Evolutionary conservation across 1,140 invertebrate genomes (phyloP), one percentile per base, ranked within the genome.

Genomic region (Babylonia areolata): DNA sequence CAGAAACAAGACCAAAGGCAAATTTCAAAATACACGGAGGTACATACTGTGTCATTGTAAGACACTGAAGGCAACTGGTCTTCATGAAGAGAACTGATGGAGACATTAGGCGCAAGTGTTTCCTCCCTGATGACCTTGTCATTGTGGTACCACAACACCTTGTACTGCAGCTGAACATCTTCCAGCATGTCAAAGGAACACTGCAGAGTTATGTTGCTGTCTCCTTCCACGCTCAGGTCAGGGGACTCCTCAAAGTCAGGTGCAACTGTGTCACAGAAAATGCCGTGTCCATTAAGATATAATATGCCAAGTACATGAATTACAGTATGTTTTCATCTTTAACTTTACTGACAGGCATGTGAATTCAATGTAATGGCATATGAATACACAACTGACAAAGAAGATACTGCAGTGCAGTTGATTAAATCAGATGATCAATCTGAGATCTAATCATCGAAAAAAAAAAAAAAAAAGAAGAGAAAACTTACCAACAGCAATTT

Each of bases 121-220:
- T 85, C 46, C 17, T 64, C 42, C 17, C 23, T n/a, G 23, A 90
- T 42, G 1, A 69, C 23, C 3, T 5, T 51, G 17, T 89, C 71
- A 31, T 89, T 88, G 15, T 78, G 31, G 79, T 87, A 91, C 88
- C 88, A 91, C 35, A 58, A 37, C 17, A 91, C 89, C n/a, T 51
- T 46, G 58, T 91, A 91, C 58, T 86, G 31, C 5, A 87, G 73
- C 81, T 86, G 88, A 58, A 28, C 20, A 12, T 64, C 69, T 28
- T 79, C 75, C 15, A 86, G 37, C 17, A 85, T 82, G 46, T 87
- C 82, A 73, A 90, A 91, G 12, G 64, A 35, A 87, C 90, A 91
- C 2, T 80, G 20, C 31, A 91, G 84, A 28, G 83, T 85, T 12
- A 89, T 39, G 78, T 85, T 42, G 28, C 54, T 85, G 31, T 81